phyloP scores from a whole-genome alignment of 2,888 invertebrate species.

The Therioaphis trifolii region DNA sequence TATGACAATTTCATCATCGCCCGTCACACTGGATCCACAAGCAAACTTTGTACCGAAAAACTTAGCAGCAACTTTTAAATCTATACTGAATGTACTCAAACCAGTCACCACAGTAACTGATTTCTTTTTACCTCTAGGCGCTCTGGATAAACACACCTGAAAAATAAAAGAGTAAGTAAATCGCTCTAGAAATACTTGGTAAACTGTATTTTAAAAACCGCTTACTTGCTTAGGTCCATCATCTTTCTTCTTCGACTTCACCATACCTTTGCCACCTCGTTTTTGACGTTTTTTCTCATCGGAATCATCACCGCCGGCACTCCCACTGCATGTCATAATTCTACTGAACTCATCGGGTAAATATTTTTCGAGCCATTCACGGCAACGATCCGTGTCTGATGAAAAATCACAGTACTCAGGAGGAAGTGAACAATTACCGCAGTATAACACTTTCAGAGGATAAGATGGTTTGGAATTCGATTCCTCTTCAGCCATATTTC shows the following conservation, averaged over 20 bases:
- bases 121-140: conserved; percentile 98
- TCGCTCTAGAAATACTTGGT: neutral
- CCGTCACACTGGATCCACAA: conserved; percentile 98
- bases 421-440: conserved; percentile 95
- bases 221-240: conserved; percentile 84
- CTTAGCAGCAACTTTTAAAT: conserved; percentile 96
- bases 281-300: conserved; percentile 97
- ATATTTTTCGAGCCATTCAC: conserved; percentile 94
- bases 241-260: conserved; percentile 95
- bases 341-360: conserved; percentile 93
- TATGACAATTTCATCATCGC: conserved; percentile 98
- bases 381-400: conserved; percentile 97
- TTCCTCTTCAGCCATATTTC: conserved; percentile 54
- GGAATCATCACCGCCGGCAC: conserved; percentile 77
- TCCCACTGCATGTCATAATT: conserved; percentile 75
- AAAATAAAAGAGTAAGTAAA: conserved; percentile 50
- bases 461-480: conserved; percentile 71
- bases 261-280: conserved; percentile 94
- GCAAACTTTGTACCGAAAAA: conserved; percentile 98
- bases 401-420: conserved; percentile 99
- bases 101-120: conserved; percentile 98
- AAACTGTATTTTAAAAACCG: conserved; percentile 67
- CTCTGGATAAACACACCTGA: conserved; percentile 77
- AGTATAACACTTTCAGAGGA: conserved; percentile 87
- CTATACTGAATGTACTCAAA: conserved; percentile 94